Percentiles rank a stretch among this genome's conserved stretches.
Evolutionary conservation across 2,113 vertebrate genomes (phyloP).

Genomic region (Caranx ignobilis): DNA sequence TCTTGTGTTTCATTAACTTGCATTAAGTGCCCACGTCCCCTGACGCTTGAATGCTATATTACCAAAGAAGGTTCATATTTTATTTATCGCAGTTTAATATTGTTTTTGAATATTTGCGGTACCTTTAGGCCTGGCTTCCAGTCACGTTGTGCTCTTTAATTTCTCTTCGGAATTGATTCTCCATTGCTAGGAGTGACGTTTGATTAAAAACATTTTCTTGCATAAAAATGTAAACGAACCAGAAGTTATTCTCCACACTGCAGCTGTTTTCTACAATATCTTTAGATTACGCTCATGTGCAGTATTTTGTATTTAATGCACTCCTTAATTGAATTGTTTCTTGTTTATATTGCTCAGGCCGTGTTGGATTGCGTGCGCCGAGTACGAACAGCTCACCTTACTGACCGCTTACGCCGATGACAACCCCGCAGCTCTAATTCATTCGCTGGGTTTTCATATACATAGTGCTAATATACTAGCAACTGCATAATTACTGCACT

Average conservation of each 20-base stretch:
- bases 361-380: not conserved
- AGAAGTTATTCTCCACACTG: slow-evolving; percentile 42
- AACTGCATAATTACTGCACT: slow-evolving; percentile 75
- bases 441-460: slow-evolving; percentile 65
- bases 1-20: slow-evolving; percentile 82
- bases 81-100: slow-evolving; percentile 84
- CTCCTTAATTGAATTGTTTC: slow-evolving; percentile 71
- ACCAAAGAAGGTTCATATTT: slow-evolving; percentile 84
- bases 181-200: slow-evolving; percentile 71
- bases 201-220: slow-evolving; percentile 78
- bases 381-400: slow-evolving; percentile 66
- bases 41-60: slow-evolving; percentile 77
- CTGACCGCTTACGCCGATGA: slow-evolving; percentile 65
- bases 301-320: slow-evolving; percentile 57
- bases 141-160: slow-evolving; percentile 78
- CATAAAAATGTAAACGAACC: slow-evolving; percentile 74
- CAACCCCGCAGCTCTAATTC: slow-evolving; percentile 65
- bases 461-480: slow-evolving; percentile 69
- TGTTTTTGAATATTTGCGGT: slow-evolving; percentile 84
- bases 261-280: slow-evolving; percentile 69
- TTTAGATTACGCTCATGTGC: slow-evolving; percentile 58
- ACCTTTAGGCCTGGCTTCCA: slow-evolving; percentile 76
- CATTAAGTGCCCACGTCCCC: slow-evolving; percentile 80
- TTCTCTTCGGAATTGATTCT: slow-evolving; percentile 81
- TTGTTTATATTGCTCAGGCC: slow-evolving; percentile 61